A percentile compares a stretch with the other conserved stretches of the same genome.
Conservation (phyloP, 2,797 vertebrate genomes). For the Macroramphosus scolopax region DNA sequence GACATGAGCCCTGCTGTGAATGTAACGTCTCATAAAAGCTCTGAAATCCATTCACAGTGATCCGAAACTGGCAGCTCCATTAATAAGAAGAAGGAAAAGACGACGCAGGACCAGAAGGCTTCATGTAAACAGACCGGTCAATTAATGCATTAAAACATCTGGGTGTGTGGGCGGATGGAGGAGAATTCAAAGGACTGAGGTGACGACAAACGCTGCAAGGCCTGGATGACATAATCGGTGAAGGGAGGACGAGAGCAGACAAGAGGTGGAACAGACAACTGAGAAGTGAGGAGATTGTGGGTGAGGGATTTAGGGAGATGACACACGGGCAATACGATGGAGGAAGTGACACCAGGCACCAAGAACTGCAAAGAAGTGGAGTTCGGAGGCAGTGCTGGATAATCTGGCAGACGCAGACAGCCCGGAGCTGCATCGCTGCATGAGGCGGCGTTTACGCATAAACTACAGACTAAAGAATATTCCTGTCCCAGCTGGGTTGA, state of each 20-base stretch:
- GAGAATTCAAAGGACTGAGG: slow-evolving; percentile 8
- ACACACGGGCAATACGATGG: slow-evolving; percentile 32
- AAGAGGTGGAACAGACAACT: slow-evolving; percentile 28
- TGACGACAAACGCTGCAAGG: slow-evolving; percentile 12
- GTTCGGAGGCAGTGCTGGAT: slow-evolving; percentile 14
- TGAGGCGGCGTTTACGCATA: slow-evolving; percentile 24
- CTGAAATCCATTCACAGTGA: slow-evolving; percentile 27
- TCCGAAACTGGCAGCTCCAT: slow-evolving; percentile 2
- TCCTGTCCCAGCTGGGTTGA: slow-evolving; percentile 31
- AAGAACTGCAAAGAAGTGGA: too few species aligned
- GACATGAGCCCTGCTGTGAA: slow-evolving; percentile 7
- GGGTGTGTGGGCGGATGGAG: neutral
- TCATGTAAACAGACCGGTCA: neutral
- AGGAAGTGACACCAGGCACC: too few species aligned
- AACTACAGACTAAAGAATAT: slow-evolving; percentile 34
- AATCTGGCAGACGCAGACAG: slow-evolving; percentile 40
- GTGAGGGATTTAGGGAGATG: slow-evolving; percentile 29
- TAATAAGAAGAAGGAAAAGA: slow-evolving; percentile 4
- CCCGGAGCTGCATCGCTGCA: slow-evolving; percentile 19
- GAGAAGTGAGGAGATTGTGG: slow-evolving; percentile 33
- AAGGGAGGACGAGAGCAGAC: slow-evolving; percentile 22
- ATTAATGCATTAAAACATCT: slow-evolving; percentile 4
- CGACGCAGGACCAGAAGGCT: too few species aligned
- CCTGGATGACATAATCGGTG: slow-evolving; percentile 18
- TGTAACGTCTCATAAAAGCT: slow-evolving; percentile 38